phyloP scores from a whole-genome alignment of 2,797 vertebrate species.

The Melanogrammus aeglefinus region DNA sequence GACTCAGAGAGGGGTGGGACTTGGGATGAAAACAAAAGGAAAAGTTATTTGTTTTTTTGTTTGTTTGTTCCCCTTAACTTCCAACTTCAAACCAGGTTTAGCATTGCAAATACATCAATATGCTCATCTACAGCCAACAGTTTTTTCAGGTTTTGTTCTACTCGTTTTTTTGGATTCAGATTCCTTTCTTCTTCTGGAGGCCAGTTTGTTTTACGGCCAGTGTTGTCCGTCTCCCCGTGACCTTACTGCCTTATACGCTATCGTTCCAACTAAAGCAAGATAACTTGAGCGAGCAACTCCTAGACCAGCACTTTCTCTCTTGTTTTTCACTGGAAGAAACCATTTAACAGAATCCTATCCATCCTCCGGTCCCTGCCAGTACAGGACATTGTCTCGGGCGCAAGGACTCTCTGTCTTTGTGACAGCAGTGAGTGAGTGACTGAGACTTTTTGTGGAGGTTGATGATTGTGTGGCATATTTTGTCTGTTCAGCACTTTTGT shows the following conservation, averaged over 20 bases:
- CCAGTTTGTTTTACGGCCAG: constrained; percentile 9
- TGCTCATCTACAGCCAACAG: constrained; percentile 39
- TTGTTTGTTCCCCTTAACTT: constrained; percentile 55
- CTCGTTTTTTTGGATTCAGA: neutral
- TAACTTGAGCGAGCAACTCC: constrained; percentile 31
- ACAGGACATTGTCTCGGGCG: neutral
- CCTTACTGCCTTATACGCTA: neutral
- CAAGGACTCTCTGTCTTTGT: neutral
- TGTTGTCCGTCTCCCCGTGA: neutral
- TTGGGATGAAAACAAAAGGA: constrained; percentile 67
- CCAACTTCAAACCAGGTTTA: constrained; percentile 45
- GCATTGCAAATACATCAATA: constrained; percentile 61
- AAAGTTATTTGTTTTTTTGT: constrained; percentile 58
- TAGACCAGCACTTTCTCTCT: constrained; percentile 33
- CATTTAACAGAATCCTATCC: neutral
- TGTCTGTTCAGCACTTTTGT: constrained; percentile 4
- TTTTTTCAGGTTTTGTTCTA: constrained; percentile 18
- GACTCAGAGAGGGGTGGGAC: constrained; percentile 56
- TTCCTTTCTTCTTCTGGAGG: constrained; percentile 21
- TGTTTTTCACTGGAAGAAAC: constrained; percentile 10
- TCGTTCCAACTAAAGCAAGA: constrained; percentile 23
- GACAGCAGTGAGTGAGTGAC: neutral
- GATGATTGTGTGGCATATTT: neutral
- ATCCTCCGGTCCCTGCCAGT: neutral
- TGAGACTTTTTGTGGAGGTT: neutral